phyloP scores from a whole-genome alignment of 2,797 vertebrate genomes.

The Lepilemur ruficaudatus region DNA sequence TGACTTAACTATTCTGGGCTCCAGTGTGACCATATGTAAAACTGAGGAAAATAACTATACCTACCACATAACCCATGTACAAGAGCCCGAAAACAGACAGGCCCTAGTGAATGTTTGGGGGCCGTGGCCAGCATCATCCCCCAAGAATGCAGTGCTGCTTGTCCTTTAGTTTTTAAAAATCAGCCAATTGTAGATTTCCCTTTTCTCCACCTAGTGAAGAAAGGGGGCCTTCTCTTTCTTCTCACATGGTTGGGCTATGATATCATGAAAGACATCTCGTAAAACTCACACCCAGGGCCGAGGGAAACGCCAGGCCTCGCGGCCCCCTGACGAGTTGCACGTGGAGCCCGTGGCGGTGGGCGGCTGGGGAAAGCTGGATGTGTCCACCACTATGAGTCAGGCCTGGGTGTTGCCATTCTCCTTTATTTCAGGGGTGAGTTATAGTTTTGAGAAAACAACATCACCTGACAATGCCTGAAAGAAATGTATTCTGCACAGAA shows the following conservation, averaged over 20 bases:
- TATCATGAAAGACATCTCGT: conserved; percentile 45
- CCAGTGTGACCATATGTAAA: neutral
- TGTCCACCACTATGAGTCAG: conserved; percentile 34
- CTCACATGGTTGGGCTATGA: conserved; percentile 55
- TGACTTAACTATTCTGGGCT: neutral
- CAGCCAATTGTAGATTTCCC: neutral
- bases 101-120: neutral
- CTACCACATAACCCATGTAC: neutral
- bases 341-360: neutral
- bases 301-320: neutral
- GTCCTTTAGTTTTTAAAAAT: neutral
- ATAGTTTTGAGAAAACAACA: neutral
- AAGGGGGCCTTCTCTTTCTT: neutral
- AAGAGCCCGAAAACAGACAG: neutral
- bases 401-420: neutral
- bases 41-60: neutral
- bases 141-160: neutral
- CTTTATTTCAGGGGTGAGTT: conserved; percentile 8
- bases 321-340: neutral
- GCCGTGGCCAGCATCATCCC: neutral
- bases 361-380: conserved; percentile 37
- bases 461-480: conserved; percentile 1
- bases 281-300: conserved; percentile 57
- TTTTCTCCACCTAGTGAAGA: neutral
- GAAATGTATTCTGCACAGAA: neutral